Percentiles rank a stretch among this genome's conserved stretches.
Evolutionary conservation across 92 coral and sea anemone species (phyloP).

Genomic region (Galaxea fascicularis): DNA sequence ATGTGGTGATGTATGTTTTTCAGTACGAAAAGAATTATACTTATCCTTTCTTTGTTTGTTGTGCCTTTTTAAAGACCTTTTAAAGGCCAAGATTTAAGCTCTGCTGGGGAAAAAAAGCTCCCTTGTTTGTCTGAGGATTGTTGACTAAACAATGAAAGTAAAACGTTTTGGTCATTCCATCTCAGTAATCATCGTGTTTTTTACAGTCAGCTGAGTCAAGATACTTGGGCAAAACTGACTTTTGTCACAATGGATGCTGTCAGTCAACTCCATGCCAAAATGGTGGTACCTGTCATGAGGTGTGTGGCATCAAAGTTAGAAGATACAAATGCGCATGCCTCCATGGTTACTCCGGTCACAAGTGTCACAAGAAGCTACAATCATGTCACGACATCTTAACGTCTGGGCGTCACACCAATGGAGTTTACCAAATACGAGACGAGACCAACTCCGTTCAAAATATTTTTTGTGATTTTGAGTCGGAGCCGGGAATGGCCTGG

Average conservation of each 20-base stretch:
- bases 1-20: no score
- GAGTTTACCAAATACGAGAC: conserved; percentile 36
- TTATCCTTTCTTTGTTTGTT: no score
- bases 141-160: no score
- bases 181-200: no score
- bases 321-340: conserved; percentile 53
- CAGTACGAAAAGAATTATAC: no score
- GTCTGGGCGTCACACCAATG: conserved; percentile 28
- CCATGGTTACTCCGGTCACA: conserved; percentile 30
- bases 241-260: conserved; percentile 48
- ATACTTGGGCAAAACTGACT: neutral
- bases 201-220: conserved; percentile 13
- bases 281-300: conserved; percentile 51
- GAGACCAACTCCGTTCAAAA: conserved; percentile 7
- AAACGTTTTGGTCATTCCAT: no score
- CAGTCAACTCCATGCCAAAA: conserved; percentile 43
- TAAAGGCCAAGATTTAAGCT: no score
- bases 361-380: conserved; percentile 31
- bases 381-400: conserved; percentile 24
- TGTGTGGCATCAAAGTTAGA: conserved; percentile 38
- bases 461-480: conserved; percentile 52
- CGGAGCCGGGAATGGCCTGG: conserved; percentile 53
- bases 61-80: no score
- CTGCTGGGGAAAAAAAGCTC: no score
- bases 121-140: no score